Evolutionary conservation across 2,888 invertebrate species (phyloP).

Genomic region (Drosophila hamatofila): DNA sequence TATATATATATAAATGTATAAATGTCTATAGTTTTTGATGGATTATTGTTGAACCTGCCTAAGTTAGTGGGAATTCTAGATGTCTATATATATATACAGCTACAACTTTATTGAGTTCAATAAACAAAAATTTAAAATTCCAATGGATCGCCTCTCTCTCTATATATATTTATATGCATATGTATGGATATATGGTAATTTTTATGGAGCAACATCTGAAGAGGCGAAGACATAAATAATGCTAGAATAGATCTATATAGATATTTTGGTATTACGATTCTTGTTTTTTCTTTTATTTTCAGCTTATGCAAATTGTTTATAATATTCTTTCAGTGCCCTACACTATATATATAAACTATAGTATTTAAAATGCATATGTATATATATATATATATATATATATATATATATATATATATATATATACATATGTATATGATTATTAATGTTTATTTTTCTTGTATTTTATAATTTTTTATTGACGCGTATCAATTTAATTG

Average conservation of each 20-base stretch:
- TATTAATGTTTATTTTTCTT: conserved; percentile 16
- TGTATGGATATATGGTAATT: not conserved
- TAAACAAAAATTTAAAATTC: conserved; percentile 17
- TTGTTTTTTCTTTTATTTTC: not conserved
- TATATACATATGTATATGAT: conserved; percentile 2
- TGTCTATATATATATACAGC: conserved; percentile 4
- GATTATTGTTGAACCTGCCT: conserved; percentile 20
- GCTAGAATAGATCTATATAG: not conserved
- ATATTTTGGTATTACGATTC: not conserved
- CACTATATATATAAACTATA: conserved; percentile 3
- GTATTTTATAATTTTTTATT: conserved; percentile 84
- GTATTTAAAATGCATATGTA: conserved; percentile 22
- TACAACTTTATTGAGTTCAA: conserved; percentile 40
- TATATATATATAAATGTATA: conserved; percentile 3
- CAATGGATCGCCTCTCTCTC: not conserved
- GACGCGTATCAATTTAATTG: conserved; percentile 78
- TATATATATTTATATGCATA: not conserved
- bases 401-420: conserved; percentile 5
- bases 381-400: not conserved
- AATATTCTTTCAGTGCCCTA: conserved; percentile 1
- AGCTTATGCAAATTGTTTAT: conserved; percentile 9
- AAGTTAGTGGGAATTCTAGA: conserved; percentile 14
- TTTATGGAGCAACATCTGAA: not conserved
- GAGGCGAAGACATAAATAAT: not conserved
- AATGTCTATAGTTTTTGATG: conserved; percentile 35